Evolutionary conservation across 2,888 invertebrate genomes (phyloP).

Genomic region (Nephrocerus scutellatus): DNA sequence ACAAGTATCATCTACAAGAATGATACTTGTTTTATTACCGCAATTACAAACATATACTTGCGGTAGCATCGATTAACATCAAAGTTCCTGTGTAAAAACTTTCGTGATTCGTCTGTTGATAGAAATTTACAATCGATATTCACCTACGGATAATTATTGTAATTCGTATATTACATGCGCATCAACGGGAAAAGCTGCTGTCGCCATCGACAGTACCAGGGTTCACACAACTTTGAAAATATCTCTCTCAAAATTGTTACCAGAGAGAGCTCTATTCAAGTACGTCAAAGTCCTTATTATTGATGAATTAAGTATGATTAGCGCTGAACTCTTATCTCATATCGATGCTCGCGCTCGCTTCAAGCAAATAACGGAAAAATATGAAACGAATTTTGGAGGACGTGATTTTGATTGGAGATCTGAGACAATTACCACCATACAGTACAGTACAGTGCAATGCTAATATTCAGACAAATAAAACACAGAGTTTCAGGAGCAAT

Average conservation of each 20-base stretch:
- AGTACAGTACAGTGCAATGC: slow-evolving; percentile 33
- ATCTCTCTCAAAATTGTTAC: slow-evolving; percentile 21
- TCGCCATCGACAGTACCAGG: slow-evolving; percentile 39
- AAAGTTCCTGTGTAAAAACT: slow-evolving; percentile 34
- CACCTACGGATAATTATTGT: slow-evolving; percentile 34
- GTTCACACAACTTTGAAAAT: slow-evolving; percentile 38
- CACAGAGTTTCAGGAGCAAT: slow-evolving; percentile 22
- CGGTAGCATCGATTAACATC: too few species aligned
- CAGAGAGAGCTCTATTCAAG: slow-evolving; percentile 23
- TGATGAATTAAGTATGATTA: slow-evolving; percentile 39
- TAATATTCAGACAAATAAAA: slow-evolving; percentile 30
- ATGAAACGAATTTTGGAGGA: slow-evolving; percentile 32
- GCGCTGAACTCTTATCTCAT: slow-evolving; percentile 29
- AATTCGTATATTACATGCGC: slow-evolving; percentile 43
- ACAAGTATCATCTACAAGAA: too few species aligned
- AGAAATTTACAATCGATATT: slow-evolving; percentile 43
- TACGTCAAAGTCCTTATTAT: slow-evolving; percentile 31
- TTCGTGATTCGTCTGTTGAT: slow-evolving; percentile 40
- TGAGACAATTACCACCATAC: slow-evolving; percentile 28
- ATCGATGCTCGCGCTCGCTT: slow-evolving; percentile 33
- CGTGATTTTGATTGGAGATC: slow-evolving; percentile 38
- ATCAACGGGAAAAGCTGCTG: slow-evolving; percentile 41
- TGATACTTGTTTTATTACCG: too few species aligned
- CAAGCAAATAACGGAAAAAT: slow-evolving; percentile 36
- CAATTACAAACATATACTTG: too few species aligned